phyloP scores from a whole-genome alignment of 2,113 vertebrate genomes.

The Megalops atlanticus region DNA sequence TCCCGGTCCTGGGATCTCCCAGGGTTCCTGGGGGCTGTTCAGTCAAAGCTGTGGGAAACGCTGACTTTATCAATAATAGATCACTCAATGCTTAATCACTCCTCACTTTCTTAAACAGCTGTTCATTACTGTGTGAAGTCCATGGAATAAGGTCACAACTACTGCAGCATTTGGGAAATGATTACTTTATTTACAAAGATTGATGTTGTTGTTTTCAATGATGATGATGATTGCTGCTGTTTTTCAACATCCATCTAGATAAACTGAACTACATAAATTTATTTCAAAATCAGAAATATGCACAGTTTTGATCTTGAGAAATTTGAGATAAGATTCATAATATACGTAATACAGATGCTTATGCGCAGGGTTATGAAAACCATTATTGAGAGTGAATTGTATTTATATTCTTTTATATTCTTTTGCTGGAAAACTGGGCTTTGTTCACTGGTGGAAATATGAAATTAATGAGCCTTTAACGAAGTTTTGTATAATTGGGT shows the following conservation, averaged over 20 bases:
- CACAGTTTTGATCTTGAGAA: neutral
- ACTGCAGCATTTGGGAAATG: neutral
- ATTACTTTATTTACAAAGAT: neutral
- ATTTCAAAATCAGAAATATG: neutral
- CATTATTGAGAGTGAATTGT: neutral
- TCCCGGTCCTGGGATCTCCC: constrained; percentile 25
- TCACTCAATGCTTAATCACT: neutral
- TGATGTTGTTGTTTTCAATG: neutral
- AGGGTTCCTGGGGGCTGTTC: constrained; percentile 12
- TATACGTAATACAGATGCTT: neutral
- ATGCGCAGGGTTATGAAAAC: neutral
- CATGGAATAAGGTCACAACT: neutral
- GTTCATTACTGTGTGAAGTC: neutral
- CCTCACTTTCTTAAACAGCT: neutral
- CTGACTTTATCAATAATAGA: constrained; percentile 11
- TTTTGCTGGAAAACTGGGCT: neutral
- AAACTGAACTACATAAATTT: too few species aligned
- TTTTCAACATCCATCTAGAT: neutral
- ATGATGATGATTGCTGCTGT: neutral
- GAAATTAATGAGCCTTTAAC: neutral
- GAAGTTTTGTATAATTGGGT: neutral
- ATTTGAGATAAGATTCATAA: neutral
- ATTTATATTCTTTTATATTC: neutral
- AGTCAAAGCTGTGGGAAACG: constrained; percentile 5
- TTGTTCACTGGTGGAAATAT: neutral